Evolutionary conservation across 2,797 vertebrate genomes (phyloP).

Genomic region (Halcyon chelicuti): DNA sequence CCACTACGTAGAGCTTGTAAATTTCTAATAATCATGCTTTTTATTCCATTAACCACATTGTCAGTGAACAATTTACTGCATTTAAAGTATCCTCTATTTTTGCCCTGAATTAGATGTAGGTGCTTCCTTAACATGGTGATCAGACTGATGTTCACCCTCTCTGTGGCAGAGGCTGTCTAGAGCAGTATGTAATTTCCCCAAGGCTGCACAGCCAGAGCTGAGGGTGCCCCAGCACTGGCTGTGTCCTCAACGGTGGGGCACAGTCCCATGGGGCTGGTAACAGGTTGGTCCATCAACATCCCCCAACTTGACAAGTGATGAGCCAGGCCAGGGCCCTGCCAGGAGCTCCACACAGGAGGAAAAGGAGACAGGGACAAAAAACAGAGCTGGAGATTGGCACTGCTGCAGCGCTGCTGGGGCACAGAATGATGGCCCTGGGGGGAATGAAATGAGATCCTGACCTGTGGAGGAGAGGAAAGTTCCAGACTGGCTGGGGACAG

Average conservation of each 20-base stretch:
- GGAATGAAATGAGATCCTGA: background rate
- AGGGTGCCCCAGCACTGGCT: background rate
- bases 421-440: accelerated
- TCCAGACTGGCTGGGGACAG: background rate
- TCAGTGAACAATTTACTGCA: background rate
- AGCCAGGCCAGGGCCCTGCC: background rate
- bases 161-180: background rate
- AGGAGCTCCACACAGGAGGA: background rate
- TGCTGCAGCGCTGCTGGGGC: accelerated
- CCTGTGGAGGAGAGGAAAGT: accelerated
- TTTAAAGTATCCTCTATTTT: background rate
- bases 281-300: background rate
- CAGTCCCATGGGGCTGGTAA: background rate
- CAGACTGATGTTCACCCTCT: background rate
- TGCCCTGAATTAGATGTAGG: background rate
- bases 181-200: background rate
- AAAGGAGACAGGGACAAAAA: background rate
- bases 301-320: accelerated
- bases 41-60: background rate
- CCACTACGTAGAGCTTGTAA: background rate
- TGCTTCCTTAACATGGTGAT: background rate
- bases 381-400: accelerated
- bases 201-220: background rate
- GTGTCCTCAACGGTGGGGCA: accelerated
- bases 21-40: background rate